Evolutionary conservation across 2,888 invertebrate species (phyloP), one percentile per base, ranked within the genome.

Genomic region (Cephus nigrinus): DNA sequence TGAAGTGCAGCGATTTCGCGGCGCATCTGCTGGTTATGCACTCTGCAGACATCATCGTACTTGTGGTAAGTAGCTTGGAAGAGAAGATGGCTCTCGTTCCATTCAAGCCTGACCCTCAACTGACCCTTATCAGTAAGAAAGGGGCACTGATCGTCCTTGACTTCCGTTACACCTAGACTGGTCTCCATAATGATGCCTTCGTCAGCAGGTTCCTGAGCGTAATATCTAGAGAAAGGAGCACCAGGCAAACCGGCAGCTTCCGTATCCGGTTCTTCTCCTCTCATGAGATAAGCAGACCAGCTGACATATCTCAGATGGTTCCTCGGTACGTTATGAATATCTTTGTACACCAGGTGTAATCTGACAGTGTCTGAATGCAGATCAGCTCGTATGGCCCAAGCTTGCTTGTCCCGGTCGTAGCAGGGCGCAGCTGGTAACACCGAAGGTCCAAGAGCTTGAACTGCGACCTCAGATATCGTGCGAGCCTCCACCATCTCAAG

Each of bases 171-270:
- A 23, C 95, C 94, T 72, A 97, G 93, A 83, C 95, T 94, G 9
- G 96, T 96, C 90, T 95, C 95, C 95, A 97, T 96, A 90, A 96
- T 95, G 81, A 96, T 95, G 11, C 96, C 96, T 86, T 96, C 96
- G 89, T 96, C 96, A 1, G 94, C 93, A 78, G 94, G 95, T 81
- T 96, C 96, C 89, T 96, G 96, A 30, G 96, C 95, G 90, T 96
- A 97, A 90, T 96, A 97, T 86, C 95, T 95, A 85, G 95, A 94
- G 91, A 95, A 96, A 4, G 96, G 96, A 0, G 95, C 95, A 23
- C 96, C 95, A 0, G 95, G 94, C 33, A 96, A 93, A 77, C 94
- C 93, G 40, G 95, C 93, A 0, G 95, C 94, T 81, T 94, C 94
- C n/a, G 94, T 91, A 36, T 86, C 86, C 80, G 94, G 93, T 23